Evolutionary conservation across 2,888 invertebrate genomes (phyloP), one percentile per base, ranked within the genome.

Genomic region (Amiota mariae): DNA sequence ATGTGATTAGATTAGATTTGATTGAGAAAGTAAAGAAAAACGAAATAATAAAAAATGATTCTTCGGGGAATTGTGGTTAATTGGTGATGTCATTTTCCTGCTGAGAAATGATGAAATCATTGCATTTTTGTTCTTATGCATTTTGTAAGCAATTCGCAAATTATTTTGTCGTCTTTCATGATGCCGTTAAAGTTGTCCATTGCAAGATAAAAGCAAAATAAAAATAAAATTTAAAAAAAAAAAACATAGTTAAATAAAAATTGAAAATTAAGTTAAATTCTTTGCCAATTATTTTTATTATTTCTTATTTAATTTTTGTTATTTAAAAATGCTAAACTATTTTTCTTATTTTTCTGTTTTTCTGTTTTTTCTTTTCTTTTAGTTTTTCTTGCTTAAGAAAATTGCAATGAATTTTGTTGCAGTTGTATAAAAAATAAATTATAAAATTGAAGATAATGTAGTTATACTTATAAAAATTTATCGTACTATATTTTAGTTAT

Each of bases 311-410:
- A 6, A 36, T 36, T 36, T 36, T 36, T 36, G 4, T 36, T 36
- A 36, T 36, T 36, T 36, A 6, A 36, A 36, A 36, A 36, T 36
- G 36, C 36, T 36, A 36, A 36, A 36, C 36, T 6, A 36, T 36
- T 36, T 36, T 73, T 72, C 75, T 78, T 72, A 71, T 75, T 82
- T 76, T 72, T 24, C 24, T 73, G 70, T 77, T 74, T 63, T 51
- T n/a, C n/a, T n/a, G n/a, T n/a, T n/a, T n/a, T n/a, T n/a, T n/a
- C n/a, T n/a, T n/a, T n/a, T n/a, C n/a, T n/a, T n/a, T n/a, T n/a
- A n/a, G 64, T 73, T 54, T 56, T 3, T 56, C 13, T n/a, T n/a
- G n/a, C n/a, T 15, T 15, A 56, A 56, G 56, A 6, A 15, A n/a
- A 56, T 56, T 15, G 56, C 56, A 56, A 15, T n/a, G 13, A n/a